Base-by-base conservation (phyloP, 2,113 vertebrate genomes). In the Onychostruthus taczanowskii region DNA sequence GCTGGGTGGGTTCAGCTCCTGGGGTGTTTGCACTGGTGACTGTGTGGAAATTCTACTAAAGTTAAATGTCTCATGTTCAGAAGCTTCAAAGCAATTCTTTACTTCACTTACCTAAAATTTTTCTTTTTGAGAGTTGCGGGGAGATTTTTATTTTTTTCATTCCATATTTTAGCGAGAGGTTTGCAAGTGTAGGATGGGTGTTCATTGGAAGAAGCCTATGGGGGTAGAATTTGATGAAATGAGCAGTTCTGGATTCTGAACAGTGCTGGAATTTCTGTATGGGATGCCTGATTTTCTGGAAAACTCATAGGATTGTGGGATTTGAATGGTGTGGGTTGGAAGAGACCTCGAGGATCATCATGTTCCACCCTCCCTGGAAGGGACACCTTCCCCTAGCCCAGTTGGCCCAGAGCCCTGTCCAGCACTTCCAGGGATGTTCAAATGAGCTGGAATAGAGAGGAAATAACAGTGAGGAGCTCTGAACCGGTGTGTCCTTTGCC, bases 31-130 rank as follows among this genome's bases (percentile, higher is more conserved):
- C 10, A 5, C 6, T 39, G 35, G 1, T 19, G 9, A 5, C 61
- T 6, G 8, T 3, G 1, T 24, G 58, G 39, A n/a, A 76, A 19
- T 3, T 13, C 5, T 26, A 13, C 49, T 56, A 0, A 16, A 39
- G 4, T 30, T 5, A 43, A 10, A 21, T 1, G 13, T 10, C 22
- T 46, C 2, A 0, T 0, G 27, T n/a, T 14, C 5, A 27, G 37
- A 44, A 55, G 7, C 30, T 50, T 67, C 14, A 9, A 10, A 59
- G 2, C 3, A 4, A 3, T 35, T 46, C 16, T 41, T 26, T 23
- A 8, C 2, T 7, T 66, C 6, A 0, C 18, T 41, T 5, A 2
- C 2, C 16, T 6, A 2, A 5, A 13, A 3, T 19, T 17, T 44
- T 17, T 35, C 6, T 6, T 16, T 73, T 33, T 2, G 2, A 9